Evolutionary conservation across 2,113 vertebrate genomes (phyloP).

Genomic region (human): GRCh38 chrX:110796001-110796500

Average conservation of each 20-base stretch:
- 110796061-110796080: neutral
- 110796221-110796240: conserved; percentile 76
- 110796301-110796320: neutral
- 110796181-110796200: conserved; percentile 59
- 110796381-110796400: neutral
- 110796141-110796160: conserved; percentile 68
- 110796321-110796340: neutral
- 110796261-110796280: neutral
- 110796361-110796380: neutral
- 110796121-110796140: conserved; percentile 62
- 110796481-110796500: neutral
- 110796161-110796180: conserved; percentile 70
- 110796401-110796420: neutral
- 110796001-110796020: conserved; percentile 23
- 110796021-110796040: neutral
- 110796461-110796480: neutral
- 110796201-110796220: conserved; percentile 59
- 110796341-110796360: neutral
- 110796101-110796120: conserved; percentile 47
- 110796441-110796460: neutral
- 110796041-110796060: conserved; percentile 43
- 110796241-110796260: conserved; percentile 58
- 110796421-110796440: neutral
- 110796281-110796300: neutral
- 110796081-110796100: neutral